Conservation (phyloP, 2,888 invertebrate genomes). For the Congeria kusceri region DNA sequence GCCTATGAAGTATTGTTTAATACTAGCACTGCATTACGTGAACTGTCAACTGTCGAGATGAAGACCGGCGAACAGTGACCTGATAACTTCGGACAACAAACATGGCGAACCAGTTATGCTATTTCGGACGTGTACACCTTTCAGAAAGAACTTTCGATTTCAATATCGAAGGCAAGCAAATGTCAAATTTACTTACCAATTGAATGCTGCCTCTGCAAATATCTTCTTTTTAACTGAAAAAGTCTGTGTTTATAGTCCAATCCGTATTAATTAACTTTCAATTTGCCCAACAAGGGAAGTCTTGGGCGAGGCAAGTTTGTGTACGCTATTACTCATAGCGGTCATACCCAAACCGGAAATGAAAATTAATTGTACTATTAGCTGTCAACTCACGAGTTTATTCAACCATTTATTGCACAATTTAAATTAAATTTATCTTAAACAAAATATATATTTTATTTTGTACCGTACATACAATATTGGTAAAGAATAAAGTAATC, state of each 20-base stretch:
- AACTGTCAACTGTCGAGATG: neutral
- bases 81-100: constrained; percentile 20
- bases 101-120: constrained; percentile 24
- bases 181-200: constrained; percentile 7
- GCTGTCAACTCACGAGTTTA: neutral
- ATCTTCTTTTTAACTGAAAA: neutral
- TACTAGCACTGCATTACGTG: no score
- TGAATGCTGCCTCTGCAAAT: constrained; percentile 1
- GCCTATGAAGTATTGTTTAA: no score
- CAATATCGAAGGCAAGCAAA: neutral
- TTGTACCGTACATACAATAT: neutral
- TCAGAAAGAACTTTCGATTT: constrained; percentile 30
- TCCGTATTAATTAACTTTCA: constrained; percentile 13
- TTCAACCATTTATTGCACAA: neutral
- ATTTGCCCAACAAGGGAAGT: constrained; percentile 24
- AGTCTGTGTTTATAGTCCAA: neutral
- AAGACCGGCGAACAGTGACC: neutral
- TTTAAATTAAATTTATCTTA: neutral
- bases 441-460: neutral
- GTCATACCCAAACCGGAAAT: constrained; percentile 34
- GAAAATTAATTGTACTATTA: neutral
- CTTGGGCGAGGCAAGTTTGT: constrained; percentile 61
- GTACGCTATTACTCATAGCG: constrained; percentile 49
- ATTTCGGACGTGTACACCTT: constrained; percentile 37
- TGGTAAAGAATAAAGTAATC: neutral